Evolutionary conservation across 2,113 vertebrate genomes (phyloP), one percentile per base, ranked within the genome.

Genomic region (Elgaria multicarinata): DNA sequence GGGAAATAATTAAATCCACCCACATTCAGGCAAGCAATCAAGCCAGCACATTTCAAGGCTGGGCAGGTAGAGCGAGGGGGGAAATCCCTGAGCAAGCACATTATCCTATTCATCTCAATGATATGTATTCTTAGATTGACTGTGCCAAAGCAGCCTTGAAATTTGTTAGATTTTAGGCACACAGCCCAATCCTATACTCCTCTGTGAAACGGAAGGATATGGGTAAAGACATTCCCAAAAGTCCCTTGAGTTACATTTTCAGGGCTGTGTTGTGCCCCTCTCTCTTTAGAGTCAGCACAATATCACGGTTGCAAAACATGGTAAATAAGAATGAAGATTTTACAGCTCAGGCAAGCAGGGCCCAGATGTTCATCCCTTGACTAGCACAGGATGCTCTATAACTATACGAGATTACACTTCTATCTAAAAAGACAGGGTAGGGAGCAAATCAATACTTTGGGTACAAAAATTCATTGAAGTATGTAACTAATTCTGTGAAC

Each of bases 1-100:
- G 18, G 86, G 76, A 89, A 78, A 42, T 89, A 90, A 88, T 92
- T 81, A 79, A 82, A 87, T 88, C 78, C 16, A 75, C 79, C 71
- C 82, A 86, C 80, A 66, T 16, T 91, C 71, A 90, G 2, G 87
- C 46, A 3, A 77, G 44, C 81, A 91, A 13, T 53, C 18, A 3
- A 46, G 24, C 12, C 53, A 75, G 53, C 36, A 62, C 82, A 66
- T 39, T n/a, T 83, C 53, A 92, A 91, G 62, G 16, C 87, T 67
- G 7, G 69, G 4, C 72, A 90, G 28, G 79, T 42, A 90, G 33
- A 80, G 66, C 55, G 58, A 33, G 28, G 33, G 26, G 55, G 74
- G 64, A 75, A 69, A 42, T 69, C 85, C n/a, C 77, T 64, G 79
- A 71, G 82, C 50, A 83, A 89, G 72, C 14, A 74, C 20, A 81